Base-by-base conservation (phyloP, 2,113 vertebrate species). In the Setophaga kirtlandii region DNA sequence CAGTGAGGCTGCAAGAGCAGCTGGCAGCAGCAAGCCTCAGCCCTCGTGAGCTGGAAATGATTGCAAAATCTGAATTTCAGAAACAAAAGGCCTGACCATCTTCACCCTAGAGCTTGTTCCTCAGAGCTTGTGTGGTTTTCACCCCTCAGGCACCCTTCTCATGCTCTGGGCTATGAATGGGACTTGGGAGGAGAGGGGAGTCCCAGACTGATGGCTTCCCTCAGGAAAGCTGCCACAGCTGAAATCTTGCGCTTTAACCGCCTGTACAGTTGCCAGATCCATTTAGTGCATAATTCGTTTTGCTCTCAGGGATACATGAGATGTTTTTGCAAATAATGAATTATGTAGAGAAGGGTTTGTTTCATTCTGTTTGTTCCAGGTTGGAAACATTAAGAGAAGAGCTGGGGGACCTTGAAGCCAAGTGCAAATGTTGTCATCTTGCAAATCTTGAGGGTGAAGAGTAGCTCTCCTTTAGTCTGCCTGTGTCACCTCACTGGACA, bases 351-450 rank as follows among this genome's bases (percentile, higher is more conserved):
- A 75, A 37, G 19, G 11, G 15, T 63, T 77, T 89, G 83, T 52
- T 67, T 87, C 35, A 87, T 70, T 88, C 50, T 86, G 31, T 90
- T 81, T 95, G 63, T 93, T 96, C 56, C 62, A 94, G 89, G 89
- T 49, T 92, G 83, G 62, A 94, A 91, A 44, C 37, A 11, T 22
- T 13, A 55, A 52, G 7, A 47, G 83, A 85, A 85, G 85, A 84
- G 22, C 76, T 2, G 1, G 5, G 12, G 35, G 41, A 64, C 41
- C 33, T 8, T 27, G 52, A 84, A 94, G 69, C 47, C 69, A 55
- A 71, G n/a, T 21, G n/a, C 47, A 80, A 62, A 62, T 12, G 52
- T 49, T 82, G 87, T 44, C 53, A 22, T 82, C 47, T 82, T 13
- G 4, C 69, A 50, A 17, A 15, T 33, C 75, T 52, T 63, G 70